Conservation (phyloP, 2,113 vertebrate genomes). For the Corythaixoides concolor region DNA sequence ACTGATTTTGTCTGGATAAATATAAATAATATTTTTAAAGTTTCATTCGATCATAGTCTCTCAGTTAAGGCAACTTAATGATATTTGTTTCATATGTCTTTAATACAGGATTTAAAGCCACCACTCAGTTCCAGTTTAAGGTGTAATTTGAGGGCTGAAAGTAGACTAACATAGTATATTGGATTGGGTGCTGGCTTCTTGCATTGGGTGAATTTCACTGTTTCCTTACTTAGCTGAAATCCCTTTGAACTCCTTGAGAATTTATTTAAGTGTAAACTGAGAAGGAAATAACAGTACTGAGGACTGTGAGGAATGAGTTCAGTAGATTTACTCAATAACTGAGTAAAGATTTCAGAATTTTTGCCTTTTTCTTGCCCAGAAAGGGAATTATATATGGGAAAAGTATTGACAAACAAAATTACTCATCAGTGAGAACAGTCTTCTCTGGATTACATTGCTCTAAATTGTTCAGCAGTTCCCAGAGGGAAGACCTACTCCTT, state of each 20-base stretch:
- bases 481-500: constrained; percentile 8
- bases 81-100: not conserved
- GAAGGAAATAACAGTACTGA: not conserved
- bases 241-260: not conserved
- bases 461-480: constrained; percentile 27
- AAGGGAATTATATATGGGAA: not conserved
- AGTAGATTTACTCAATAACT: not conserved
- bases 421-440: not conserved
- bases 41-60: not conserved
- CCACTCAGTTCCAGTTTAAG: not conserved
- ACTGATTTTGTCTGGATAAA: not conserved
- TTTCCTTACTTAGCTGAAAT: not conserved
- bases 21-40: not conserved
- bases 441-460: constrained; percentile 17
- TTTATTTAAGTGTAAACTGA: not conserved
- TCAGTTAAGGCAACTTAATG: not conserved
- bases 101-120: not conserved
- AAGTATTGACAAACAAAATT: not conserved
- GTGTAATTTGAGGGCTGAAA: not conserved
- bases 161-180: not conserved
- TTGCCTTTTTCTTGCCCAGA: not conserved
- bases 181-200: not conserved
- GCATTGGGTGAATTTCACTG: not conserved
- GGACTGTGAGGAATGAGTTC: not conserved
- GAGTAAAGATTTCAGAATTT: not conserved